Evolutionary conservation across 2,888 invertebrate species (phyloP).

Genomic region (Trichacis sp.): DNA sequence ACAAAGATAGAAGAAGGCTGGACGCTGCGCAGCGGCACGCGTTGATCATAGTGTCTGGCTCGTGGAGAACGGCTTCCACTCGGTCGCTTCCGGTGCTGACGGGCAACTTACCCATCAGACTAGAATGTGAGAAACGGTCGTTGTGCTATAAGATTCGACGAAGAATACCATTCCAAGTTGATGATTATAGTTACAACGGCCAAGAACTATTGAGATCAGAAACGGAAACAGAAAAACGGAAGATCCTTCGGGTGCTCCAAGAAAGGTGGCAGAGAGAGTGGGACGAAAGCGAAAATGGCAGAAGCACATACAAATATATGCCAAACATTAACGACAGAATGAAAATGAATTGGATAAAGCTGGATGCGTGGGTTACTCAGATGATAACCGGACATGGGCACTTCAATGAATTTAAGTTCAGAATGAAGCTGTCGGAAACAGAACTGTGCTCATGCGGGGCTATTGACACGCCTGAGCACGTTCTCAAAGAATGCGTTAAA

Average conservation of each 20-base stretch:
- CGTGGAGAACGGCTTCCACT: background rate
- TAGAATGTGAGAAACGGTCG: background rate
- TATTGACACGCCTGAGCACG: too few relatives aligned
- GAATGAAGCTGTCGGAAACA: too few relatives aligned
- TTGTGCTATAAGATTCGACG: background rate
- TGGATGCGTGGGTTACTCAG: too few relatives aligned
- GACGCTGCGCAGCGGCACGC: background rate
- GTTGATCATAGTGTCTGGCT: background rate
- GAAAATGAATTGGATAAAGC: too few relatives aligned
- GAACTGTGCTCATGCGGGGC: too few relatives aligned
- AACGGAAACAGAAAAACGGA: background rate
- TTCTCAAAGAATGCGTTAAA: too few relatives aligned
- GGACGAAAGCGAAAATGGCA: too few relatives aligned
- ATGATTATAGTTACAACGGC: background rate
- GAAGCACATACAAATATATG: too few relatives aligned
- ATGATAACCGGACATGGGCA: too few relatives aligned
- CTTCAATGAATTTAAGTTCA: too few relatives aligned
- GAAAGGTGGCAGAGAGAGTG: slow-evolving; percentile 14
- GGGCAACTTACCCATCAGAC: background rate
- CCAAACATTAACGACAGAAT: too few relatives aligned
- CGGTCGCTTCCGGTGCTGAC: background rate
- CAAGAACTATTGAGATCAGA: background rate
- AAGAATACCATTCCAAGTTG: background rate
- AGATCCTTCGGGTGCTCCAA: too few relatives aligned
- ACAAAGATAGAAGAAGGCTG: background rate